Percentiles rank a stretch among this genome's conserved stretches.
phyloP scores from a whole-genome alignment of 1,140 invertebrate species.

The Ostrea denselamellosa region DNA sequence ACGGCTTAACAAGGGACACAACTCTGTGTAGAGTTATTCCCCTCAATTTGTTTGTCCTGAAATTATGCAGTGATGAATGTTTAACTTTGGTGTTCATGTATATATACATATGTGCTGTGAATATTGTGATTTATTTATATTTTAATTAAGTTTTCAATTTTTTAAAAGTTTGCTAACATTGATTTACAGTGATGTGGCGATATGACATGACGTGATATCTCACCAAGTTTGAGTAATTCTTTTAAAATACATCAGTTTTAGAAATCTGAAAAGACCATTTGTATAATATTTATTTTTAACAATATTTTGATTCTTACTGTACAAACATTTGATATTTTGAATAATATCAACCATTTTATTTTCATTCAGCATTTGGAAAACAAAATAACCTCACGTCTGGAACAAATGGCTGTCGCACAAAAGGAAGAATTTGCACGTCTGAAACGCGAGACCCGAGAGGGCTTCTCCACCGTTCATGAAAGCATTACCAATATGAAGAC shows the following conservation, averaged over 20 bases:
- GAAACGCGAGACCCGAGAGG: constrained; percentile 75
- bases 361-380: constrained; percentile 68
- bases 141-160: background rate
- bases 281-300: too few species aligned
- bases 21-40: background rate
- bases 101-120: background rate
- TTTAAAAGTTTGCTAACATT: background rate
- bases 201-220: too few species aligned
- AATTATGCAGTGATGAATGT: background rate
- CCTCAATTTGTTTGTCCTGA: background rate
- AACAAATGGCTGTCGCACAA: constrained; percentile 64
- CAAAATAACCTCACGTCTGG: constrained; percentile 67
- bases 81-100: background rate
- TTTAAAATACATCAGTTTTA: too few species aligned
- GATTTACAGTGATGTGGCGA: background rate
- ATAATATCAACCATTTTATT: background rate
- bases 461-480: constrained; percentile 77
- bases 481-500: constrained; percentile 77
- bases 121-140: background rate
- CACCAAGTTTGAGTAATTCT: too few species aligned
- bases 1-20: background rate
- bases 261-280: too few species aligned
- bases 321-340: background rate
- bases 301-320: too few species aligned
- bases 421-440: constrained; percentile 72